phyloP scores from a whole-genome alignment of 2,888 invertebrate species.

The Drosophila nr. perissopoda region DNA sequence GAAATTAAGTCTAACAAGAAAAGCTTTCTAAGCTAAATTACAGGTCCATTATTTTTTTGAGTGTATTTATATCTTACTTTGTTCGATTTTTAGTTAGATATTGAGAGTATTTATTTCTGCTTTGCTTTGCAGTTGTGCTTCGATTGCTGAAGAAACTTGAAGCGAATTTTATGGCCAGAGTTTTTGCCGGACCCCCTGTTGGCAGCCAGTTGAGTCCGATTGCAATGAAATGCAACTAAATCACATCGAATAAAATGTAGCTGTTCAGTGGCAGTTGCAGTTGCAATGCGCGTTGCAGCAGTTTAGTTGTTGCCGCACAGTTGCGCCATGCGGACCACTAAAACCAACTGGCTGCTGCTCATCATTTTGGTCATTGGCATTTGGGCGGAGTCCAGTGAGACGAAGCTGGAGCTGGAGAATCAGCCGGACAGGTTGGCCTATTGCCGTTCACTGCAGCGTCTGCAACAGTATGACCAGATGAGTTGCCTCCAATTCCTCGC shows the following conservation, averaged over 20 bases:
- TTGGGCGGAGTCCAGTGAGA: slow-evolving; percentile 19
- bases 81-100: neutral
- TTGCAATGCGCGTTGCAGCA: neutral
- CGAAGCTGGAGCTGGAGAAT: slow-evolving; percentile 28
- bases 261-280: slow-evolving; percentile 6
- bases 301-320: slow-evolving; percentile 30
- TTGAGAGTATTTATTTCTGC: neutral
- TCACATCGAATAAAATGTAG: neutral
- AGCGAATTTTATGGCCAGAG: neutral
- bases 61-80: neutral
- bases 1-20: neutral
- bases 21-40: neutral
- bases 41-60: neutral
- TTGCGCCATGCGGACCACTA: slow-evolving; percentile 30
- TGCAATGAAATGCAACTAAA: slow-evolving; percentile 13
- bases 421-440: slow-evolving; percentile 57
- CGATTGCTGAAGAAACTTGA: neutral
- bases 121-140: neutral
- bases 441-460: slow-evolving; percentile 51
- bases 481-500: slow-evolving; percentile 44
- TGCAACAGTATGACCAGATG: slow-evolving; percentile 23
- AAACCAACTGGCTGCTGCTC: slow-evolving; percentile 10
- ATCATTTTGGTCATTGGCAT: slow-evolving; percentile 25
- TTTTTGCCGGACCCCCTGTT: neutral
- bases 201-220: neutral